phyloP scores from a whole-genome alignment of 2,797 vertebrate species.

The Manis pentadactyla region DNA sequence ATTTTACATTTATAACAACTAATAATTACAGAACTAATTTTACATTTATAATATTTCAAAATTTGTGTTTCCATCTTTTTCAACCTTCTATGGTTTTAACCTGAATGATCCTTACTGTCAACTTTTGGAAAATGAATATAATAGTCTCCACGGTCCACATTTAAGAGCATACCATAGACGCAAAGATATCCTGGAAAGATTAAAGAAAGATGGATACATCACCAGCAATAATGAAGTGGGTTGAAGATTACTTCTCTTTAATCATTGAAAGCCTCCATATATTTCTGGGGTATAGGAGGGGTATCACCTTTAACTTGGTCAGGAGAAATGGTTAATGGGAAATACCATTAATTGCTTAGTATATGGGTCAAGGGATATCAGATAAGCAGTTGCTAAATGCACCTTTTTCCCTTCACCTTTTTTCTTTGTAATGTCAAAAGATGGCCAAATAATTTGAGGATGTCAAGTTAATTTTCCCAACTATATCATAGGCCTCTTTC shows the following conservation, averaged over 20 bases:
- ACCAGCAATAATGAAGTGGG: constrained; percentile 84
- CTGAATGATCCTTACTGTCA: constrained; percentile 82
- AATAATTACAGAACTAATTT: neutral
- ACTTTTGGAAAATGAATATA: constrained; percentile 79
- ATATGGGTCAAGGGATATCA: neutral
- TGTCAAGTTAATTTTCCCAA: neutral
- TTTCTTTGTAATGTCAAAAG: neutral
- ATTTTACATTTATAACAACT: no score
- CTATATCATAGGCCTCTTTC: neutral
- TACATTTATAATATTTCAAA: constrained; percentile 24
- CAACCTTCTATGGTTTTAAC: constrained; percentile 81
- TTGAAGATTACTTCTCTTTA: neutral
- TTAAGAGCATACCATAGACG: constrained; percentile 76
- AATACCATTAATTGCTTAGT: constrained; percentile 3
- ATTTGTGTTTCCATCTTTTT: constrained; percentile 81
- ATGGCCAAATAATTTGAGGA: neutral
- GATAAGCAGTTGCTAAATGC: neutral
- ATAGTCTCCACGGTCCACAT: constrained; percentile 84
- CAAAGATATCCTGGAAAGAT: constrained; percentile 79
- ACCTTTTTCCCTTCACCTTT: neutral
- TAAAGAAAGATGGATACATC: constrained; percentile 81
- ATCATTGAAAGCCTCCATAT: neutral
- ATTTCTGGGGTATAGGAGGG: rapidly evolving
- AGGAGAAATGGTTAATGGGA: neutral
- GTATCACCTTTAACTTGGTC: neutral